These are phyloP conservation scores for Novumbra hubbsi DNA, from an alignment of 2,797 vertebrate genomes.

Conservation along the genomic window DNA sequence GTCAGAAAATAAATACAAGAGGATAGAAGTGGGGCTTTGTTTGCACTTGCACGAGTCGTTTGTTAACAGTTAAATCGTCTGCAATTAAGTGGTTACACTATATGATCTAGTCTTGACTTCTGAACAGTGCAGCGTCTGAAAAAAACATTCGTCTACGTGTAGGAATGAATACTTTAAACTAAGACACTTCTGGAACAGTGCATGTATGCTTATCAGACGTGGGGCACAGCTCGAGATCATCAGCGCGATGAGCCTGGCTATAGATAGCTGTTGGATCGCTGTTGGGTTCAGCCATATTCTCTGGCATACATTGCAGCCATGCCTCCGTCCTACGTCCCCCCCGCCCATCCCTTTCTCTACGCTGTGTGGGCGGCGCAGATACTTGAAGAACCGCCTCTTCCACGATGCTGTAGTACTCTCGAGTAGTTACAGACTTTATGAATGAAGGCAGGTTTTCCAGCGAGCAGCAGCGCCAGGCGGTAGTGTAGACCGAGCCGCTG, in stretches of 20 bases:
- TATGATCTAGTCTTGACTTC: neutral
- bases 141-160: neutral
- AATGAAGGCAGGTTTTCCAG: constrained; percentile 66
- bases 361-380: constrained; percentile 43
- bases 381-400: constrained; percentile 52
- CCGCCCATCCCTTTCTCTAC: constrained; percentile 10
- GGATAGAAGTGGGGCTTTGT: neutral
- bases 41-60: neutral
- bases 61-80: neutral
- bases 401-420: constrained; percentile 65
- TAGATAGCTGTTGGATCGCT: neutral
- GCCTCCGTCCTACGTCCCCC: constrained; percentile 16
- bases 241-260: neutral
- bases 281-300: constrained; percentile 20
- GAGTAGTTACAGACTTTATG: constrained; percentile 70
- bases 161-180: neutral
- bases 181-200: neutral
- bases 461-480: neutral
- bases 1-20: neutral
- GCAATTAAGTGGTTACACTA: neutral
- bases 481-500: neutral
- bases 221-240: neutral
- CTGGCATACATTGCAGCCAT: constrained; percentile 47
- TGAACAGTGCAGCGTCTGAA: neutral
- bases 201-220: constrained; percentile 1